phyloP scores from a whole-genome alignment of 2,797 vertebrate species.

The Clarias platycephalus region DNA sequence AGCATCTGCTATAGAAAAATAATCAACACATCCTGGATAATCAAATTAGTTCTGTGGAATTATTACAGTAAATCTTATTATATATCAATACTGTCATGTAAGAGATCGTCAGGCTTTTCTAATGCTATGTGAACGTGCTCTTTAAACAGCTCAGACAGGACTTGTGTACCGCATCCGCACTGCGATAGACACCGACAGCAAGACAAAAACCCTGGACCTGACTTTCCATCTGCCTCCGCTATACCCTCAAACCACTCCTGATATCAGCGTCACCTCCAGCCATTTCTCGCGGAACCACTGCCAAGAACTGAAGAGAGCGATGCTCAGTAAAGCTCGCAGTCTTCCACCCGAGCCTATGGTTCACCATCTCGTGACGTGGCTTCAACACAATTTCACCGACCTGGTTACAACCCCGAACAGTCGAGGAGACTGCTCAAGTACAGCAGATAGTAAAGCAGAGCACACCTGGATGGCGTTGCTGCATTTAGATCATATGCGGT shows the following conservation, averaged over 20 bases:
- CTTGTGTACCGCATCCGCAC: constrained; percentile 54
- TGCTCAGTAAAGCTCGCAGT: constrained; percentile 72
- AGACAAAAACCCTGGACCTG: constrained; percentile 59
- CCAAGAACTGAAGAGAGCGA: constrained; percentile 65
- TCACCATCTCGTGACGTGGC: constrained; percentile 78
- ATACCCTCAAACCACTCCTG: constrained; percentile 78
- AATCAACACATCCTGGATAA: background rate
- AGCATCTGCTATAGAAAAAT: background rate
- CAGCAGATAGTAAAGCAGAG: constrained; percentile 49
- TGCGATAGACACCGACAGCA: constrained; percentile 27
- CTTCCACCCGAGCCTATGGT: constrained; percentile 79
- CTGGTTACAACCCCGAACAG: constrained; percentile 38
- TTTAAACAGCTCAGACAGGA: constrained; percentile 50
- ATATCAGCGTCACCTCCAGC: constrained; percentile 80
- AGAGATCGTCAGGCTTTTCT: constrained; percentile 6
- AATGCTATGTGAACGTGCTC: background rate
- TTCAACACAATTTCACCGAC: constrained; percentile 72
- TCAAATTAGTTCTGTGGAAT: background rate
- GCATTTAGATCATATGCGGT: constrained; percentile 85
- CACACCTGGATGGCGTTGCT: constrained; percentile 74
- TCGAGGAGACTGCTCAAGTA: background rate
- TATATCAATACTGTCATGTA: background rate
- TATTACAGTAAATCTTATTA: background rate
- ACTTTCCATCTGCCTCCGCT: constrained; percentile 78
- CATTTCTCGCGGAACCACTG: constrained; percentile 79